phyloP scores from a whole-genome alignment of 1,140 invertebrate species.

The Propsilocerus akamusi region DNA sequence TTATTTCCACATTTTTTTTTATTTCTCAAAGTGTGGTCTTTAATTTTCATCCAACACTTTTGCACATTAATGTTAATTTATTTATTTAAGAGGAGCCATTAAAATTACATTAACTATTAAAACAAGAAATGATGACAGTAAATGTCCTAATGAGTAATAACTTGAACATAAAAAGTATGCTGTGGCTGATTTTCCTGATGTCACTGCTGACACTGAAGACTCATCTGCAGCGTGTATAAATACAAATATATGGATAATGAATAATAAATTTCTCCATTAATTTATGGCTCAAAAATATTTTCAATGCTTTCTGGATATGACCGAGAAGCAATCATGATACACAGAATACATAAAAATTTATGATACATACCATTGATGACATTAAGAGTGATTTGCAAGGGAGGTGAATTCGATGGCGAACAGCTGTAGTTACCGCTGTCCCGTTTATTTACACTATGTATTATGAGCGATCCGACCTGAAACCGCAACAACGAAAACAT shows the following conservation, averaged over 20 bases:
- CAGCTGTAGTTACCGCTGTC: conserved; percentile 11
- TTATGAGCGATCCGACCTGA: conserved; percentile 33
- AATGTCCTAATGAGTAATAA: conserved; percentile 3
- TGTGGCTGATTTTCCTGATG: conserved; percentile 2
- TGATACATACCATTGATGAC: conserved; percentile 20
- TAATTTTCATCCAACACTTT: background rate
- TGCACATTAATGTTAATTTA: conserved; percentile 3
- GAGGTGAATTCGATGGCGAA: conserved; percentile 19
- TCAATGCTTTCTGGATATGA: background rate
- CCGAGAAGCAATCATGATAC: too few species aligned
- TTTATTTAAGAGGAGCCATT: background rate
- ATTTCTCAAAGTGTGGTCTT: too few species aligned
- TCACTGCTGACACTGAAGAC: conserved; percentile 2
- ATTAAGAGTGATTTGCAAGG: conserved; percentile 21
- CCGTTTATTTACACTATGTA: conserved; percentile 36
- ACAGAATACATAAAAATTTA: background rate
- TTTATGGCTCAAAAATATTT: background rate
- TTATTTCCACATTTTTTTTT: too few species aligned
- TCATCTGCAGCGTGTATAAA: conserved; percentile 1
- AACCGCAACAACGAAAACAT: background rate
- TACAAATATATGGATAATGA: too few species aligned
- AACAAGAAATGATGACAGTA: conserved; percentile 3
- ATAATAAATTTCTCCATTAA: conserved; percentile 1
- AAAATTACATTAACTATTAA: conserved; percentile 4
- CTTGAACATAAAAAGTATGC: conserved; percentile 3